phyloP scores from a whole-genome alignment of 2,797 vertebrate species.

The Thunnus albacares region DNA sequence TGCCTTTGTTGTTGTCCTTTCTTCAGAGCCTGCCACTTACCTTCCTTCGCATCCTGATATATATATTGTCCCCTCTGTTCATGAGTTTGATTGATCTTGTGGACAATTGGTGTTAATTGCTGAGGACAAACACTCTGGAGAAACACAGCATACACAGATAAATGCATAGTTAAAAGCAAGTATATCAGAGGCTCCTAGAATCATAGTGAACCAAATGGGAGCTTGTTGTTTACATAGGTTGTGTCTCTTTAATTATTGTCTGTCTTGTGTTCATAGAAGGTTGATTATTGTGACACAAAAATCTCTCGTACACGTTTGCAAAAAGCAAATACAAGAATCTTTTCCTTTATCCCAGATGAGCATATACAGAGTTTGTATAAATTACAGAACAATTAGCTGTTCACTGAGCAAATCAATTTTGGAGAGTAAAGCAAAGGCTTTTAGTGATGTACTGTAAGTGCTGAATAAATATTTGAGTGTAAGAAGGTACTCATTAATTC shows the following conservation, averaged over 20 bases:
- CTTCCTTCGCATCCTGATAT: not conserved
- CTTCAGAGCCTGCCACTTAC: not conserved
- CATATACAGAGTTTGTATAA: constrained; percentile 10
- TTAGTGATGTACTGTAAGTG: constrained; percentile 20
- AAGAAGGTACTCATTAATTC: constrained; percentile 33
- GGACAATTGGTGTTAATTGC: not conserved
- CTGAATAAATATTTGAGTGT: constrained; percentile 42
- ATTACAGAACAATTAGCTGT: constrained; percentile 16
- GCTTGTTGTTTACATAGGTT: not conserved
- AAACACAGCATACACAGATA: not conserved
- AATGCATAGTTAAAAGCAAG: not conserved
- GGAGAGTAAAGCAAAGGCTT: constrained; percentile 18
- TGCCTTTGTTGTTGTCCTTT: too few species aligned
- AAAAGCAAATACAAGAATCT: not conserved
- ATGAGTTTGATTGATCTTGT: not conserved
- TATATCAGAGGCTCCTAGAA: not conserved
- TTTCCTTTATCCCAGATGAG: not conserved
- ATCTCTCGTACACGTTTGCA: not conserved
- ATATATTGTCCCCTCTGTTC: not conserved
- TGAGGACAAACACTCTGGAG: too few species aligned
- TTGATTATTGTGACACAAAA: not conserved
- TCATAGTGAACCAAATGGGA: not conserved
- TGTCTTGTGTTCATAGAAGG: not conserved
- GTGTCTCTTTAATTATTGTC: not conserved
- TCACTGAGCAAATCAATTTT: constrained; percentile 18